Evolutionary conservation across 2,797 vertebrate genomes (phyloP), one percentile per base, ranked within the genome.

Genomic region (Crypturellus tataupa): DNA sequence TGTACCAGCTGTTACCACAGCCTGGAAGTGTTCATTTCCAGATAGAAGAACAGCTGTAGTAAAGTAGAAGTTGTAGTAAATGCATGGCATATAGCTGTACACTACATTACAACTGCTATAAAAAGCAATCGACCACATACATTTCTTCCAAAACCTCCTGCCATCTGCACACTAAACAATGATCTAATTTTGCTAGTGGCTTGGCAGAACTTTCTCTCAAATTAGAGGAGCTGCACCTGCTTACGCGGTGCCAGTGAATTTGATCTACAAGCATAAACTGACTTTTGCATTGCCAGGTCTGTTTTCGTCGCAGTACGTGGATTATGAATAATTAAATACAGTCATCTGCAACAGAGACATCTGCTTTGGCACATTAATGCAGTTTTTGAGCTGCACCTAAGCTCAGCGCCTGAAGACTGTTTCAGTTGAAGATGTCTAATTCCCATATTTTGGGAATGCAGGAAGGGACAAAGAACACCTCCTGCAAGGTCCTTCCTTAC

Each of bases 271-370:
- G 64, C 49, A 64, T 21, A 27, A 90, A 85, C 56, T n/a, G 9
- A 35, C 40, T 85, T 85, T 44, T 39, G 10, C 27, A 49, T 81
- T 63, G 64, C 62, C 73, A 91, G 67, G 51, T 80, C 68, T 91
- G 60, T 49, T 90, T 80, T 27, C 71, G 60, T 10, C 67, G 64
- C 39, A 51, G 42, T n/a, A 90, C 8, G 1, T 2, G 3, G 78
- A n/a, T 81, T 76, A 62, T 60, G 68, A 92, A 87, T 72, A 93
- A 93, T 94, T 94, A 85, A 90, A 40, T 14, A 24, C 19, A 86
- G 53, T 39, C 55, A 67, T 70, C 73, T 90, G 80, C 78, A 86
- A 69, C 59, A 81, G 10, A 88, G 68, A 14, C 59, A 91, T 88
- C 64, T 86, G 73, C 40, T 91, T 49, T 56, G 80, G 80, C 75